These are phyloP conservation scores for Lichenostomus cassidix DNA, from an alignment of 2,113 vertebrate species.

Conservation along the genomic window DNA sequence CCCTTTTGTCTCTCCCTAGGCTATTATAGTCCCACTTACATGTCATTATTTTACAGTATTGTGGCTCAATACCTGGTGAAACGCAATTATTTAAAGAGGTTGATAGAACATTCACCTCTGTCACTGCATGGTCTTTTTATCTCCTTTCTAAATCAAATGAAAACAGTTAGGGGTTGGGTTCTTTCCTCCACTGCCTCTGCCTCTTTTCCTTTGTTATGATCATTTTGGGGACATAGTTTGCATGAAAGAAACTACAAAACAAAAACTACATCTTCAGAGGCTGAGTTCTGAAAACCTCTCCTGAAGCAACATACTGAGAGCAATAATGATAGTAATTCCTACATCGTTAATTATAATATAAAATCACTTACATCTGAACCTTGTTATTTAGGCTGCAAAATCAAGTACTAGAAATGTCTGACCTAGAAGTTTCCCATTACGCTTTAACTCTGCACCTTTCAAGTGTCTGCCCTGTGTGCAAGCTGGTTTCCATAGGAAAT, in stretches of 20 bases:
- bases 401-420: background rate
- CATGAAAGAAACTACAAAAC: constrained; percentile 34
- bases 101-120: background rate
- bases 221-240: constrained; percentile 31
- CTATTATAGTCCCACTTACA: background rate
- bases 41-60: background rate
- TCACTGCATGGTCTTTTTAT: background rate
- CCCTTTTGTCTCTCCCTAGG: background rate
- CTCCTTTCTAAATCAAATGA: background rate
- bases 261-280: background rate
- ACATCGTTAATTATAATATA: background rate
- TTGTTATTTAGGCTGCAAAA: background rate
- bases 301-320: background rate
- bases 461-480: background rate
- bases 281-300: background rate
- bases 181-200: background rate
- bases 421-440: background rate
- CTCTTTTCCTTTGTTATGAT: background rate
- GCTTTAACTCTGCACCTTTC: background rate
- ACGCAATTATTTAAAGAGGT: background rate
- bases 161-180: background rate
- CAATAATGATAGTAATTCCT: background rate
- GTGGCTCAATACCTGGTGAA: background rate
- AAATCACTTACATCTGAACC: background rate
- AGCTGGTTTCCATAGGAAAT: background rate